A percentile compares a stretch with the other conserved stretches of the same genome.
Evolutionary conservation across 1,140 invertebrate genomes (phyloP).

Genomic region (Euglossa dilemma): DNA sequence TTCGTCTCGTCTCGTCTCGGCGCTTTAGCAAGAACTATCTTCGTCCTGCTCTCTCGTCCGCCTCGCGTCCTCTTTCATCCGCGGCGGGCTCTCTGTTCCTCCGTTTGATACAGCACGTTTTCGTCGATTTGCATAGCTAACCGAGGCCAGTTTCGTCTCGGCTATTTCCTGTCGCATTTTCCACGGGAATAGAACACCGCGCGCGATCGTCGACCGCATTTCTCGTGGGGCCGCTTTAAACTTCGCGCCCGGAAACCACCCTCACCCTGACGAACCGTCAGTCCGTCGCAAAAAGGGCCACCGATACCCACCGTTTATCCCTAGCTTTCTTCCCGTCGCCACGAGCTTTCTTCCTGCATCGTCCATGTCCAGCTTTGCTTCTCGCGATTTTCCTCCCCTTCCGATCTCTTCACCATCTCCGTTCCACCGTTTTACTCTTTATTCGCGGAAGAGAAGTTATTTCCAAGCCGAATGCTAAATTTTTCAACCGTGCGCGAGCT

Average conservation of each 20-base stretch:
- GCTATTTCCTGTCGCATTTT: conserved; percentile 80
- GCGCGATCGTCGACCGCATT: conserved; percentile 75
- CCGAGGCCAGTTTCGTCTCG: conserved; percentile 75
- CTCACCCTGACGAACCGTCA: neutral
- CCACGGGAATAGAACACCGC: conserved; percentile 76
- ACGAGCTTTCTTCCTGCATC: neutral
- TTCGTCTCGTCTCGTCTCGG: conserved; percentile 25
- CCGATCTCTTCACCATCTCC: neutral
- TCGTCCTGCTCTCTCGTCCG: neutral
- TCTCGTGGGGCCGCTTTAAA: conserved; percentile 64
- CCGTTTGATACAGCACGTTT: conserved; percentile 38
- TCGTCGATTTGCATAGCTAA: conserved; percentile 67
- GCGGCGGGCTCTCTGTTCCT: neutral
- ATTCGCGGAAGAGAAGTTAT: no score
- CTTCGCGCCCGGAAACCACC: conserved; percentile 53
- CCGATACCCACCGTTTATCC: neutral
- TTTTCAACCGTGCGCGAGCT: no score
- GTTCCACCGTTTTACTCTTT: neutral
- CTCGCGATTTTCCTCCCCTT: no score
- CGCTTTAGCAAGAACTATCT: conserved; percentile 5
- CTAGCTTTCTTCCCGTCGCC: neutral
- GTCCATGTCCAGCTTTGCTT: neutral
- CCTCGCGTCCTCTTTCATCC: neutral
- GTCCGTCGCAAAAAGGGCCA: neutral
- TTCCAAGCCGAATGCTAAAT: no score